These are phyloP conservation scores for Pteropus rufus DNA, from an alignment of 2,797 vertebrate species.

Conservation along the genomic window DNA sequence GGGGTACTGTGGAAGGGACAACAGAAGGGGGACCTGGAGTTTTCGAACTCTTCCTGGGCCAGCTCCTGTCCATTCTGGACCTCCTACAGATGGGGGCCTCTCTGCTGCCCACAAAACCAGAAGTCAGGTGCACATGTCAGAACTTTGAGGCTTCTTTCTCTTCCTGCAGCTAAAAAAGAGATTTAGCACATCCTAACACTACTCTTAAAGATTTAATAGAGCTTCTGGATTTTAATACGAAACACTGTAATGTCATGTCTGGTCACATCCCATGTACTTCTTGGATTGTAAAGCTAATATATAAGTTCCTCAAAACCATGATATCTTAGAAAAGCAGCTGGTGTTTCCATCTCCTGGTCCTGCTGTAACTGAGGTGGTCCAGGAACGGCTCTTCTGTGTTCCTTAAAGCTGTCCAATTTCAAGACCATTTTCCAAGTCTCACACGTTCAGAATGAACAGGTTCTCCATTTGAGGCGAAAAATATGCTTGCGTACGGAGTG, in stretches of 20 bases:
- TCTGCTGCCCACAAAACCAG: not conserved
- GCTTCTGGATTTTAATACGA: not conserved
- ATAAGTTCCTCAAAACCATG: not conserved
- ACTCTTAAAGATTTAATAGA: not conserved
- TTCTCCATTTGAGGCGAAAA: not conserved
- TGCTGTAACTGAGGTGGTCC: not conserved
- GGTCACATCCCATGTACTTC: not conserved
- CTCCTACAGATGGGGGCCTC: not conserved
- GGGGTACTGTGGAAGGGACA: not conserved
- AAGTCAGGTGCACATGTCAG: not conserved
- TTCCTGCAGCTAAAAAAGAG: not conserved
- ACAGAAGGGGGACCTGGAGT: not conserved
- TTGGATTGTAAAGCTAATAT: not conserved
- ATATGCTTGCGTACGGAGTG: not conserved
- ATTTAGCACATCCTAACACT: not conserved
- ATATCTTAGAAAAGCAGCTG: not conserved
- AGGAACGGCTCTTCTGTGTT: not conserved
- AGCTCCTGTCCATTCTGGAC: not conserved
- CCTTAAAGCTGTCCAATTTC: not conserved
- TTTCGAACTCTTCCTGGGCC: not conserved
- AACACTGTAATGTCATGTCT: not conserved
- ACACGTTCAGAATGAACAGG: not conserved
- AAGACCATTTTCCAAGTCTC: not conserved
- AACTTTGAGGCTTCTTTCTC: not conserved
- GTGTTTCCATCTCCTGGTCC: not conserved